phyloP scores from a whole-genome alignment of 2,888 invertebrate genomes.

The Melinaea menophilus region DNA sequence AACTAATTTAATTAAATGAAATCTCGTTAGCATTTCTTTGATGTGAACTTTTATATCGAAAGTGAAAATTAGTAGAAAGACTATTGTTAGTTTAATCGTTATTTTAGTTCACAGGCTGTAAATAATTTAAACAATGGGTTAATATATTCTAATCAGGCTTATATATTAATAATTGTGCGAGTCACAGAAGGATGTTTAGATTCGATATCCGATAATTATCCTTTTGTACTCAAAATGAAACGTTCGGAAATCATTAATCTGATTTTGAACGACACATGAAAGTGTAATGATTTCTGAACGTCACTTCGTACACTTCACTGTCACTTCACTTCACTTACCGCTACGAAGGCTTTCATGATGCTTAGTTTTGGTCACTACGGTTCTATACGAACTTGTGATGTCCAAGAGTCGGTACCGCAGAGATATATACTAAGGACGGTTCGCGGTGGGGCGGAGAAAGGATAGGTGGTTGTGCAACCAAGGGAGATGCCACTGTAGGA shows the following conservation, averaged over 20 bases:
- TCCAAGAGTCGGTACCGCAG: conserved; percentile 49
- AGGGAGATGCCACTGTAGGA: conserved; percentile 72
- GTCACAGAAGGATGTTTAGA: not conserved
- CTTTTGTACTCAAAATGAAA: conserved; percentile 15
- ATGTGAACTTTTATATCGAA: too few species aligned
- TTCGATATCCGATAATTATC: not conserved
- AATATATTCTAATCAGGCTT: too few species aligned
- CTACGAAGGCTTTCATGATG: conserved; percentile 76
- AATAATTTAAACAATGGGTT: too few species aligned
- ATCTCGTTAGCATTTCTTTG: too few species aligned
- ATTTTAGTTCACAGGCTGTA: too few species aligned
- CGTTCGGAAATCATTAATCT: conserved; percentile 36
- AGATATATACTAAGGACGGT: conserved; percentile 64
- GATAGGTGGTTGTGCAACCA: conserved; percentile 71
- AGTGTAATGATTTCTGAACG: conserved; percentile 60
- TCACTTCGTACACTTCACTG: conserved; percentile 52
- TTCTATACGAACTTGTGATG: conserved; percentile 69
- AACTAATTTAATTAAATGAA: too few species aligned
- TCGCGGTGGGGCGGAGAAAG: conserved; percentile 75
- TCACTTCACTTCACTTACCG: conserved; percentile 68
- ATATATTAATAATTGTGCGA: not conserved
- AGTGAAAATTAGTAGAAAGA: too few species aligned
- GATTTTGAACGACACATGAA: conserved; percentile 32
- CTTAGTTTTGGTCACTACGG: conserved; percentile 71
- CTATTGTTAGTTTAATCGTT: too few species aligned